These are phyloP conservation scores for Ifrita kowaldi DNA, from an alignment of 2,113 vertebrate species.

Conservation along the genomic window DNA sequence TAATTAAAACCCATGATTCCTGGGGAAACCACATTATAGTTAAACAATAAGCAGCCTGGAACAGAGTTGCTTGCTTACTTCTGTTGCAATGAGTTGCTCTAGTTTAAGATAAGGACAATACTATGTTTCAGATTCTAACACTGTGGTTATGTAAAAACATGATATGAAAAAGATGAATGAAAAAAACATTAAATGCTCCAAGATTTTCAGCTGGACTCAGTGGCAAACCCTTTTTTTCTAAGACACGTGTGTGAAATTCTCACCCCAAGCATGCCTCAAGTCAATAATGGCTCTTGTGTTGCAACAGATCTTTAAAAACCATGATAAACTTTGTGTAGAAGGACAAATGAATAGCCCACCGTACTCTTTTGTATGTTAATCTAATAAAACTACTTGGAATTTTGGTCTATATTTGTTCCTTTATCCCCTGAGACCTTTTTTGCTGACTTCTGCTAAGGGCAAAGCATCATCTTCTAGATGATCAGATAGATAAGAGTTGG, in stretches of 20 bases:
- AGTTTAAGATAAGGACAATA: neutral
- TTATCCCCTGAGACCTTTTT: neutral
- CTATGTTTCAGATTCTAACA: neutral
- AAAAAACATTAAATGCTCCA: neutral
- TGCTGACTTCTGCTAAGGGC: neutral
- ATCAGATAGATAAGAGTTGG: neutral
- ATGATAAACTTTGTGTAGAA: neutral
- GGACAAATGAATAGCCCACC: neutral
- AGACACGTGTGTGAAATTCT: neutral
- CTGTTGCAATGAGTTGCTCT: neutral
- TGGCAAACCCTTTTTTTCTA: neutral
- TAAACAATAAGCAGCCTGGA: slow-evolving; percentile 11
- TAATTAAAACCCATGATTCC: slow-evolving; percentile 75
- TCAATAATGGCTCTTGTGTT: neutral
- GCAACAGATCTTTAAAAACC: neutral
- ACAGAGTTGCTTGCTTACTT: neutral
- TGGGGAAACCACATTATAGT: slow-evolving; percentile 46
- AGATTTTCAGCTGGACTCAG: neutral
- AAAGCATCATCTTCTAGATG: neutral
- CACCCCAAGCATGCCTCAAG: neutral
- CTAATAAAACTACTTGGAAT: neutral
- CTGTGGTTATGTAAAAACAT: neutral
- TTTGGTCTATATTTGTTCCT: neutral
- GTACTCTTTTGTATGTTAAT: neutral
- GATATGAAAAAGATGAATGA: neutral